Base-by-base conservation (phyloP, 92 coral and sea anemone genomes). In the Epizoanthus illoricatus region DNA sequence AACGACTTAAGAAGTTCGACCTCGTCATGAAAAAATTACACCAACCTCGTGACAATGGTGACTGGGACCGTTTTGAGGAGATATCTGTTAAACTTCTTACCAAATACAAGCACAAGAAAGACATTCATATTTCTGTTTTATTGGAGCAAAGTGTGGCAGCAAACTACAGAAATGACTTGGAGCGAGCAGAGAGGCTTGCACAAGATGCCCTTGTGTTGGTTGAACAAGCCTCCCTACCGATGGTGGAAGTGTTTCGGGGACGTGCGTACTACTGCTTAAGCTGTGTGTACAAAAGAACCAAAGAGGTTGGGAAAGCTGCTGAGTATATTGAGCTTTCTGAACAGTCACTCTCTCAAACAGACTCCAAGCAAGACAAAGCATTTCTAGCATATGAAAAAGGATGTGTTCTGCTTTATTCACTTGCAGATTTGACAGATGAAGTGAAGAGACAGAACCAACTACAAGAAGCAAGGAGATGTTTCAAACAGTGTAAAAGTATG, bases 331-430 rank as follows among this genome's bases (percentile, higher is more conserved):
- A 63, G 45, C 82, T 43, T 16, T 62, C 71, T 0, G 72, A 78
- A 41, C 11, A 78, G 65, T 39, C 18, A 12, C 60, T 78, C 1
- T 19, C 72, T 9, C 2, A 63, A 15, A 78, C 82, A n/a, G 82
- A 78, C 61, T 78, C 82, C 13, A 12, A 61, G 3, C 60, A 19
- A 17, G 82, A 78, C 70, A 78, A 78, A 64, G 82, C 82, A 43
- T 78, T 78, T 23, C 71, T 78, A 3, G 71, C 71, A 72, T 78
- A 78, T 43, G 82, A 78, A 41, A 78, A 78, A 78, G 82, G 82
- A n/a, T 78, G 82, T 78, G 70, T 78, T 13, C 60, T 43, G 40
- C 61, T 40, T 2, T 39, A 13, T 43, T 64, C 39, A 11, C 58
- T 12, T 63, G 59, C 42, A 21, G 18, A 18, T n/a, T 16, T 8